Percentiles rank a stretch among this genome's conserved stretches.
These are phyloP conservation scores for Nemopilema nomurai DNA, from an alignment of 30 jellyfish, hydroid and myxozoan species.

Conservation along the genomic window DNA sequence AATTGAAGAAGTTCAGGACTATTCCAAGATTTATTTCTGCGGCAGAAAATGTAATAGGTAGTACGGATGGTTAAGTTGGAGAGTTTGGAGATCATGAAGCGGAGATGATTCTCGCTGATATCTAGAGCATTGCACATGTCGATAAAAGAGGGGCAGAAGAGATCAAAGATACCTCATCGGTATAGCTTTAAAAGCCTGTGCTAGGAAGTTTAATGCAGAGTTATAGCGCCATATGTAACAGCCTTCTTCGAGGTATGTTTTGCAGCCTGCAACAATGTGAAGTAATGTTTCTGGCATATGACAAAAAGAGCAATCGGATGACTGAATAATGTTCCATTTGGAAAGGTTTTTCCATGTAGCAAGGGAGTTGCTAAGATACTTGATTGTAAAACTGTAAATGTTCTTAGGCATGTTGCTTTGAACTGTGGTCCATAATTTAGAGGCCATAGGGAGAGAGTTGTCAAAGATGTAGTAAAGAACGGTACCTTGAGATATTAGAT, in stretches of 20 bases:
- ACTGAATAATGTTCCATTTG: constrained; percentile 19
- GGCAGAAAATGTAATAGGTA: no score
- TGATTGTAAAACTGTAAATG: constrained; percentile 20
- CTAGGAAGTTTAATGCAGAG: constrained; percentile 36
- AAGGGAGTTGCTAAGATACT: constrained; percentile 35
- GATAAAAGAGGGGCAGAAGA: no score
- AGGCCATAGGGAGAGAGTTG: not conserved
- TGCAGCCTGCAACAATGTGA: constrained; percentile 41
- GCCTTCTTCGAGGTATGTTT: constrained; percentile 38
- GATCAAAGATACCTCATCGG: no score
- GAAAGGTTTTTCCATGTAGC: constrained; percentile 12
- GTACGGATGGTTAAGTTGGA: no score
- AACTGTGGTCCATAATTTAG: constrained; percentile 12
- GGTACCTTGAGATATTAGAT: constrained; percentile 33
- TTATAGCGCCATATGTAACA: constrained; percentile 44
- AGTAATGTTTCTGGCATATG: constrained; percentile 26
- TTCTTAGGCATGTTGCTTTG: constrained; percentile 39
- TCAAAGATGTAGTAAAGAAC: constrained; percentile 3
- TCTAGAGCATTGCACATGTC: no score
- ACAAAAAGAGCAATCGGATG: constrained; percentile 50
- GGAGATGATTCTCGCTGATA: no score
- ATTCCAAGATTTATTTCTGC: no score
- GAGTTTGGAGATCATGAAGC: no score
- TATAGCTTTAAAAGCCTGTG: constrained; percentile 6
- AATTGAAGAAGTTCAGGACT: no score